Base-by-base conservation (phyloP, 1,140 invertebrate genomes). In the Belonocnema kinseyi region DNA sequence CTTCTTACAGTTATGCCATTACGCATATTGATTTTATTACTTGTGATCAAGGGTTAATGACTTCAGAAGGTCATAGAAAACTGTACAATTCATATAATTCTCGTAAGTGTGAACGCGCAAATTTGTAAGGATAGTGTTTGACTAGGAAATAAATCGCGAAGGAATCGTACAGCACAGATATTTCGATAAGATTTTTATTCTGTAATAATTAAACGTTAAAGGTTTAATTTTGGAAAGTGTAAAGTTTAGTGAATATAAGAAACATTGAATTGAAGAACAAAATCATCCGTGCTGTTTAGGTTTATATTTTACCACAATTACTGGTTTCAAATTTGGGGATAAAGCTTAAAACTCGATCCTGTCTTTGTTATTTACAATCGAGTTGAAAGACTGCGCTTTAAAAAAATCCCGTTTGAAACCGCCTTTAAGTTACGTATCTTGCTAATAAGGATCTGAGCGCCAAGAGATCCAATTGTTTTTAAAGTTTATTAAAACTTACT, bases 341-440 rank as follows among this genome's bases (percentile, higher is more conserved):
- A 11, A 40, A 21, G 26, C 10, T 21, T 12, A 40, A 12, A 66
- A 66, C 26, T 46, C 4, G 26, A 40, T 66, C 61, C n/a, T 66
- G 33, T 66, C 26, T 16, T 40, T 40, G 40, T 46, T 66, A 56
- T 56, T 56, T 66, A 3, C 14, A 40, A 66, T 46, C 61, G 26
- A 66, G 61, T 66, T 66, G 61, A 14, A 66, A 66, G 61, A 66
- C 61, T 66, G 61, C 61, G 61, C 61, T 66, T 66, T 21, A 66
- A 40, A 66, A 40, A 33, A 46, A 8, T 40, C 33, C 40, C 54
- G 5, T 7, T 5, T 56, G 40, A 46, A 46, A 46, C 40, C 54
- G 17, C 3, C 21, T 56, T 10, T 56, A 56, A 56, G 26, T 66
- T 66, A 66, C 17, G 26, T 66, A 66, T 66, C 13, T 40, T 66